Percentiles rank a stretch among this genome's conserved stretches.
Evolutionary conservation across 2,888 invertebrate genomes (phyloP).

Genomic region (Thyatira batis): DNA sequence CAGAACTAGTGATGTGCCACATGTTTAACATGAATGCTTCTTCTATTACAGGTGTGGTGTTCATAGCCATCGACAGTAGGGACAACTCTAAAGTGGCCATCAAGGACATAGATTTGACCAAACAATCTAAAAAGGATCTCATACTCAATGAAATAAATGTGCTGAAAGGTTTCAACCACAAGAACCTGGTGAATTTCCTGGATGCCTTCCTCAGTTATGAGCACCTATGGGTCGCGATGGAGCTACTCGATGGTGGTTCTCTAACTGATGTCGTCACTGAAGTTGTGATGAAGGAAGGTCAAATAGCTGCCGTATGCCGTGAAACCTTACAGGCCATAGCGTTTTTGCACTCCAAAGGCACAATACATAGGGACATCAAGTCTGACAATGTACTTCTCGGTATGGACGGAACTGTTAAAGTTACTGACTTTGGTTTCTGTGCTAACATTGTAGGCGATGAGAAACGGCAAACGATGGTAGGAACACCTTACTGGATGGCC

Average conservation of each 20-base stretch:
- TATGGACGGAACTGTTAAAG: slow-evolving; percentile 95
- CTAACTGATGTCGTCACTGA: slow-evolving; percentile 98
- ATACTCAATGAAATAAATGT: slow-evolving; percentile 97
- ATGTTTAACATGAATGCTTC: slow-evolving; percentile 15
- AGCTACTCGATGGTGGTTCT: slow-evolving; percentile 96
- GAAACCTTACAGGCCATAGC: slow-evolving; percentile 93
- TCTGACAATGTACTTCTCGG: slow-evolving; percentile 98
- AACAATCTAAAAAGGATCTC: slow-evolving; percentile 97
- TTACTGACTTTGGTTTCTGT: slow-evolving; percentile 99
- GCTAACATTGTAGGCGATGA: slow-evolving; percentile 97
- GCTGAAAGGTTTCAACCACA: slow-evolving; percentile 94
- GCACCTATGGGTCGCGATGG: slow-evolving; percentile 98
- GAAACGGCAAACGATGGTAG: slow-evolving; percentile 98
- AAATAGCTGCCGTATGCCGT: slow-evolving; percentile 96
- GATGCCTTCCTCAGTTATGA: slow-evolving; percentile 96
- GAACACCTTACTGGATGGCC: slow-evolving; percentile 99
- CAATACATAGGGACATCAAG: slow-evolving; percentile 97
- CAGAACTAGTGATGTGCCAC: slow-evolving; percentile 15
- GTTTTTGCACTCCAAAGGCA: slow-evolving; percentile 94
- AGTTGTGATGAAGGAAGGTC: slow-evolving; percentile 97
- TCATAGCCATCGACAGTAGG: slow-evolving; percentile 91
- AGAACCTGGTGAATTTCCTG: slow-evolving; percentile 97
- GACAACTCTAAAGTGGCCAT: slow-evolving; percentile 92
- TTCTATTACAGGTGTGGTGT: slow-evolving; percentile 88
- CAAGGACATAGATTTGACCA: slow-evolving; percentile 96